These are phyloP conservation scores for Stenurella melanura DNA, from an alignment of 2,888 invertebrate genomes.

Conservation along the genomic window DNA sequence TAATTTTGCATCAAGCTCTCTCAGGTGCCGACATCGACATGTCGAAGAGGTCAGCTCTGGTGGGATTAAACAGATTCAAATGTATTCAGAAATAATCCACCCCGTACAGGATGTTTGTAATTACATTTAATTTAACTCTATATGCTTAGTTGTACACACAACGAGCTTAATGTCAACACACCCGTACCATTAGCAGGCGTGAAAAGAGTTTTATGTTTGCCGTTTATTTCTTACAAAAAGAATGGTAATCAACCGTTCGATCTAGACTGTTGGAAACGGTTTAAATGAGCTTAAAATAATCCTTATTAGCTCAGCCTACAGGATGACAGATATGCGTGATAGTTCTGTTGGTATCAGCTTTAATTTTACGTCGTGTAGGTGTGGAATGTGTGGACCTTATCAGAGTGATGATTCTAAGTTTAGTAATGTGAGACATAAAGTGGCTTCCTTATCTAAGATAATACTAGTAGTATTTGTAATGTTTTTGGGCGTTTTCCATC, in stretches of 20 bases:
- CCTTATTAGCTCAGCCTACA: no score
- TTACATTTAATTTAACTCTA: slow-evolving; percentile 23
- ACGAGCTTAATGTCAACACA: slow-evolving; percentile 20
- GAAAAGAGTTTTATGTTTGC: background rate
- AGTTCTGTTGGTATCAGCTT: no score
- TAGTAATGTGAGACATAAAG: no score
- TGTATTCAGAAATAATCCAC: background rate
- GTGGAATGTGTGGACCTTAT: no score
- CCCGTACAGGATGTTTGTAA: slow-evolving; percentile 28
- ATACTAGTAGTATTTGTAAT: no score
- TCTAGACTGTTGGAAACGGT: background rate
- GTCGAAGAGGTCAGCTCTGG: background rate
- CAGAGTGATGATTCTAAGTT: no score
- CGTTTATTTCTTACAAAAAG: background rate
- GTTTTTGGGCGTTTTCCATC: no score
- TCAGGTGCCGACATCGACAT: background rate
- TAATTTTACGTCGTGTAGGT: no score
- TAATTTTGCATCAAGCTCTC: background rate
- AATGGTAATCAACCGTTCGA: background rate
- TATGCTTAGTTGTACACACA: slow-evolving; percentile 24
- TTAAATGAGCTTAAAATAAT: no score
- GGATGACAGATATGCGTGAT: no score
- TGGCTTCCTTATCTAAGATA: no score
- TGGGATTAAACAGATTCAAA: background rate
- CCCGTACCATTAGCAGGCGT: slow-evolving; percentile 17